These are phyloP conservation scores for Aphis craccivora DNA, from an alignment of 1,140 invertebrate species.

Conservation along the genomic window DNA sequence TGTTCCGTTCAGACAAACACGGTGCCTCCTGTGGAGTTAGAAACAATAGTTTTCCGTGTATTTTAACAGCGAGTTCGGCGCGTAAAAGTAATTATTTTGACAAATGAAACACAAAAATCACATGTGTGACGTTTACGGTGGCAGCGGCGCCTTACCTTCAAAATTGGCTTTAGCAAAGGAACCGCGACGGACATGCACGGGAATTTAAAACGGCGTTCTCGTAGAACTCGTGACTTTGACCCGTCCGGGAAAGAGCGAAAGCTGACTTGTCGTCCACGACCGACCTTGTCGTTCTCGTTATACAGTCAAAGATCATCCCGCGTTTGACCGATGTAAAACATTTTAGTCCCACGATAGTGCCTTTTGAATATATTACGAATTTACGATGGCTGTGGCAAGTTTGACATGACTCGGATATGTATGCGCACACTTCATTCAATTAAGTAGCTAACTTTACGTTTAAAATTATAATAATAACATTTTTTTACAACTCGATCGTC, in stretches of 20 bases:
- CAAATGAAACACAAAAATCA: constrained; percentile 23
- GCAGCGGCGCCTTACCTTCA: not conserved
- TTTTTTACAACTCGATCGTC: not conserved
- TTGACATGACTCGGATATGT: not conserved
- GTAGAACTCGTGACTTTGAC: not conserved
- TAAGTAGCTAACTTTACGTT: not conserved
- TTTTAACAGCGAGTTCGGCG: not conserved
- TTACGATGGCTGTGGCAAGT: too few species aligned
- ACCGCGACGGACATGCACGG: not conserved
- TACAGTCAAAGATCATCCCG: not conserved
- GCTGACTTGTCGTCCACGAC: not conserved
- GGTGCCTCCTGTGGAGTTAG: not conserved
- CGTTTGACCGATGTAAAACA: not conserved
- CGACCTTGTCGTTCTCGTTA: not conserved
- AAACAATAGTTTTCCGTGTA: constrained; percentile 29
- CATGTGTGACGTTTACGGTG: constrained; percentile 12
- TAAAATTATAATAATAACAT: not conserved
- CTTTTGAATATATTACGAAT: not conserved
- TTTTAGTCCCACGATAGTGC: not conserved
- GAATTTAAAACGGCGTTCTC: not conserved
- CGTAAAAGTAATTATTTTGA: constrained; percentile 40
- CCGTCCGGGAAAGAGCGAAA: not conserved
- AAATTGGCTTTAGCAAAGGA: not conserved
- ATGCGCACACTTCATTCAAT: not conserved
- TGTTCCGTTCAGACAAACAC: not conserved